A percentile compares a stretch with the other conserved stretches of the same genome.
phyloP scores from a whole-genome alignment of 2,797 vertebrate genomes.

The Rousettus madagascariensis region DNA sequence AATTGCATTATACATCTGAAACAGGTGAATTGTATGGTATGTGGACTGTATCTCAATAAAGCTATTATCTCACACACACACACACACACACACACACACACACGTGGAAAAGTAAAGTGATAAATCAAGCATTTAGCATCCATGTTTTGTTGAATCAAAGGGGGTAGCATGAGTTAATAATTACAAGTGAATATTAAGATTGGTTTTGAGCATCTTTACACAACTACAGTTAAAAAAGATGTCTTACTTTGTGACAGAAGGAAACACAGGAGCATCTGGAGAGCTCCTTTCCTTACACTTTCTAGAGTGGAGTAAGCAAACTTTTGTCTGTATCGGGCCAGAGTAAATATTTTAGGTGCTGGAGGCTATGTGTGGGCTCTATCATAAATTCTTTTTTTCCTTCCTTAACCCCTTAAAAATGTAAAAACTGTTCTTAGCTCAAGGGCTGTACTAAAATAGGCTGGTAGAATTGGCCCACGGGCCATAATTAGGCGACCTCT shows the following conservation, averaged over 20 bases:
- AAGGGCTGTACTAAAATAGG: neutral
- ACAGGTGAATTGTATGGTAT: neutral
- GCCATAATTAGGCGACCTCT: neutral
- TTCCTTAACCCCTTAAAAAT: neutral
- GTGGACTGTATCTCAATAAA: neutral
- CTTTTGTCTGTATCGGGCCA: neutral
- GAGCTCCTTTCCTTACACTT: neutral
- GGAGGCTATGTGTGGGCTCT: neutral
- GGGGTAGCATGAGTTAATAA: neutral
- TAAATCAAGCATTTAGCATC: neutral
- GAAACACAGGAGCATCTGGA: neutral
- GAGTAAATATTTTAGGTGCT: neutral
- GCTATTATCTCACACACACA: neutral
- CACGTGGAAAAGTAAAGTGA: neutral
- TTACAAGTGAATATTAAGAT: neutral
- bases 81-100: neutral
- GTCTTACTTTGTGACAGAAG: neutral
- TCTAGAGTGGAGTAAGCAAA: neutral
- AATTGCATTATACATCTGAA: neutral
- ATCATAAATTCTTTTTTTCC: neutral
- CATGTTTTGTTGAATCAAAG: neutral
- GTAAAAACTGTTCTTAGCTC: neutral
- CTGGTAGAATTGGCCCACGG: neutral
- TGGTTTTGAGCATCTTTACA: neutral
- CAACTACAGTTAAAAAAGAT: neutral